These are phyloP conservation scores for Amiota communis DNA, from an alignment of 2,888 invertebrate species.

Conservation along the genomic window DNA sequence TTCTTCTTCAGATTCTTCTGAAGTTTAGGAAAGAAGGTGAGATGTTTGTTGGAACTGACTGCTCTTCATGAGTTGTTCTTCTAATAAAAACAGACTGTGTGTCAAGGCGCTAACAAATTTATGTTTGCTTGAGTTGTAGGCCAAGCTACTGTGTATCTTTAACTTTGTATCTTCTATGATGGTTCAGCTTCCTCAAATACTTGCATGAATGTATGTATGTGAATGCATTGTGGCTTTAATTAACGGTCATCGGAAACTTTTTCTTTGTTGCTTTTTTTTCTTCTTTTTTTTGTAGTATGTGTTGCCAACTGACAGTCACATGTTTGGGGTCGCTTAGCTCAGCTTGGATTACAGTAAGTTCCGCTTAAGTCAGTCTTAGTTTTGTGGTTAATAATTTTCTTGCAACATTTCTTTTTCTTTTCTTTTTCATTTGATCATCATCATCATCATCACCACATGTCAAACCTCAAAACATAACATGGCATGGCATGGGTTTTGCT, in stretches of 20 bases:
- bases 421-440: slow-evolving; percentile 6
- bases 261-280: not conserved
- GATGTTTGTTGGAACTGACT: slow-evolving; percentile 41
- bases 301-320: not conserved
- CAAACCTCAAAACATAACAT: slow-evolving; percentile 20
- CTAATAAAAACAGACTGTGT: slow-evolving; percentile 24
- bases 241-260: slow-evolving; percentile 54
- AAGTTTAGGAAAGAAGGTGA: not conserved
- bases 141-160: slow-evolving; percentile 34
- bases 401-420: not conserved
- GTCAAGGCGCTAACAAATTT: slow-evolving; percentile 62
- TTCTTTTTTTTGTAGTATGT: not conserved
- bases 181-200: slow-evolving; percentile 1
- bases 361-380: slow-evolving; percentile 54
- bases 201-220: slow-evolving; percentile 19
- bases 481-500: slow-evolving; percentile 2
- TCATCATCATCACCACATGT: slow-evolving; percentile 19
- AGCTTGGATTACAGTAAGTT: slow-evolving; percentile 61
- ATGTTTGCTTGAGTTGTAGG: slow-evolving; percentile 42
- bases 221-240: slow-evolving; percentile 54
- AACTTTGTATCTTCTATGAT: not conserved
- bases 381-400: slow-evolving; percentile 31
- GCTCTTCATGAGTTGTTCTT: no score
- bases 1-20: not conserved
- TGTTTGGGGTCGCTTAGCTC: slow-evolving; percentile 2